Evolutionary conservation across 2,113 vertebrate species (phyloP).

Genomic region (Emydura subglobosa): DNA sequence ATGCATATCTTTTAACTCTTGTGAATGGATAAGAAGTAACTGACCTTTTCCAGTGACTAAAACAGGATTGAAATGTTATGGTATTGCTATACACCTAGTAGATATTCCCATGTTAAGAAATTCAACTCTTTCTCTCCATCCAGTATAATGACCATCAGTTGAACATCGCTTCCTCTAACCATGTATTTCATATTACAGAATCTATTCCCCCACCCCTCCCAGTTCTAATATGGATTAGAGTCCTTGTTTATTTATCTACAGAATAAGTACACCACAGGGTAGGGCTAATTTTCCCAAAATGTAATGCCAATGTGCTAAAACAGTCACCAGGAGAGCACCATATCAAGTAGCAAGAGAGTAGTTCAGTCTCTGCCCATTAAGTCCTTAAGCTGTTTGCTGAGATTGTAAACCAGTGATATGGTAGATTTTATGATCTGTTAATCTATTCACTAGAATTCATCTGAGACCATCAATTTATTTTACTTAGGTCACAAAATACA

Average conservation of each 20-base stretch:
- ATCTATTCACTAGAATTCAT: not conserved
- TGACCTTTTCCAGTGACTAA: not conserved
- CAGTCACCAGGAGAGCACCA: too few species aligned
- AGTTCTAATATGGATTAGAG: too few species aligned
- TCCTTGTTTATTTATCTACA: too few species aligned
- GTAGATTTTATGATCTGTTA: not conserved
- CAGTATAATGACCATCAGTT: not conserved
- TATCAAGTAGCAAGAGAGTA: too few species aligned
- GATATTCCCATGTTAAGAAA: not conserved
- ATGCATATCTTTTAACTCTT: not conserved
- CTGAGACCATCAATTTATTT: not conserved
- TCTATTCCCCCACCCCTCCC: not conserved
- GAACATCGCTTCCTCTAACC: not conserved
- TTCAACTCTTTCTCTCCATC: fast-evolving
- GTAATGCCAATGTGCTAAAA: too few species aligned
- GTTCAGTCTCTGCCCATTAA: not conserved
- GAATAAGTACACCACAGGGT: too few species aligned
- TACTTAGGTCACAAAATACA: not conserved
- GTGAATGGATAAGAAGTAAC: not conserved
- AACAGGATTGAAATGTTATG: not conserved
- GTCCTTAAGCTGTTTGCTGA: not conserved
- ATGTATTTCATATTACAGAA: not conserved
- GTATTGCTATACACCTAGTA: not conserved
- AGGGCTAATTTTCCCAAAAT: too few species aligned
- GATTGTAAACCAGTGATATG: not conserved